These are phyloP conservation scores for Odontophorus gujanensis DNA, from an alignment of 2,113 vertebrate species.

Conservation along the genomic window DNA sequence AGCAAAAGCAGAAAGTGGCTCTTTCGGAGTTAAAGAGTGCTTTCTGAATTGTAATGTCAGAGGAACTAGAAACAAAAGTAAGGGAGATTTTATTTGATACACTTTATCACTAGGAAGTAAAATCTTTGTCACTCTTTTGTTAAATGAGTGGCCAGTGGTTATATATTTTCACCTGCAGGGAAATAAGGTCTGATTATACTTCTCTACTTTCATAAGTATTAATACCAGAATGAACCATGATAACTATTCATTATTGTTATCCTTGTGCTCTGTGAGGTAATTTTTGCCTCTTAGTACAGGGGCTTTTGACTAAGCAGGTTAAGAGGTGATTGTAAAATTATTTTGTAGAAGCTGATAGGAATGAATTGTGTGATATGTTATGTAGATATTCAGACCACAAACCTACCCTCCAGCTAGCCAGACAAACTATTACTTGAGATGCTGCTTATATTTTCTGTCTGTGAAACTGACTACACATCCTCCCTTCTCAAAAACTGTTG, in stretches of 20 bases:
- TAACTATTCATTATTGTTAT: neutral
- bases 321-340: neutral
- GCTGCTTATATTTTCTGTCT: neutral
- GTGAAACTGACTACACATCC: neutral
- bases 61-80: neutral
- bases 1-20: neutral
- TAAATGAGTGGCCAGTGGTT: neutral
- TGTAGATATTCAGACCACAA: neutral
- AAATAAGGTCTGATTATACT: too few relatives aligned
- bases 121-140: neutral
- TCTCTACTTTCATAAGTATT: neutral
- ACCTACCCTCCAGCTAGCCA: neutral
- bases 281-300: neutral
- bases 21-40: neutral
- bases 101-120: neutral
- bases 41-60: neutral
- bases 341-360: neutral
- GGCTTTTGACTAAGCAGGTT: neutral
- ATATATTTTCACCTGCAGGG: constrained; percentile 6
- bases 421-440: neutral
- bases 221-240: neutral
- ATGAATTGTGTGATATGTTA: neutral
- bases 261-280: neutral
- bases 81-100: neutral
- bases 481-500: neutral